Percentiles rank a stretch among this genome's conserved stretches.
These are phyloP conservation scores for Epinephelus awoara DNA, from an alignment of 2,797 vertebrate genomes.

Conservation along the genomic window DNA sequence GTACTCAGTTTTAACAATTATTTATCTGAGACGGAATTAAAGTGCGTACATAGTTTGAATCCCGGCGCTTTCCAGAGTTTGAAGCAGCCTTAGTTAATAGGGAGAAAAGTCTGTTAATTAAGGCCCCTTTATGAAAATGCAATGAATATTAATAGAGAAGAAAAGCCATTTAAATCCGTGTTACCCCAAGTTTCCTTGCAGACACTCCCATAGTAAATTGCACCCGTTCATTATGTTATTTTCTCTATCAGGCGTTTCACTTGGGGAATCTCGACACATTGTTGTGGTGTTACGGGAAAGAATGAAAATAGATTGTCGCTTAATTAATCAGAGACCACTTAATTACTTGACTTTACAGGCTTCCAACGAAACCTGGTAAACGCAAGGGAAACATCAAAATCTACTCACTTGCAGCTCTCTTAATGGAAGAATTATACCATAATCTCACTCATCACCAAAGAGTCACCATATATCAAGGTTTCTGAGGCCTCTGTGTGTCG, in stretches of 20 bases:
- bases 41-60: constrained; percentile 29
- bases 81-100: constrained; percentile 61
- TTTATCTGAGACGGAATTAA: constrained; percentile 44
- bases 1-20: constrained; percentile 18
- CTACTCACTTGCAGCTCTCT: constrained; percentile 45
- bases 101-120: constrained; percentile 81
- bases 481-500: constrained; percentile 16
- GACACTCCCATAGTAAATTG: constrained; percentile 71
- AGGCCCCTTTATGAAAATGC: constrained; percentile 73
- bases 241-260: constrained; percentile 76
- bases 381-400: constrained; percentile 68
- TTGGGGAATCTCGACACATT: constrained; percentile 79
- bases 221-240: constrained; percentile 77
- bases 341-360: constrained; percentile 81
- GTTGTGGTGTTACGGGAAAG: constrained; percentile 76
- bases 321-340: constrained; percentile 85
- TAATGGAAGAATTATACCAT: constrained; percentile 48
- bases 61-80: constrained; percentile 40
- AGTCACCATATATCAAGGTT: constrained; percentile 39
- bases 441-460: constrained; percentile 54
- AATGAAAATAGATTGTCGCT: constrained; percentile 80
- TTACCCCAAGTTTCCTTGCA: constrained; percentile 62
- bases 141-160: constrained; percentile 77
- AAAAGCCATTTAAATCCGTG: constrained; percentile 71
- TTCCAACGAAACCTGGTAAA: constrained; percentile 68